phyloP scores from a whole-genome alignment of 2,888 invertebrate genomes.

The Agrotis exclamationis region DNA sequence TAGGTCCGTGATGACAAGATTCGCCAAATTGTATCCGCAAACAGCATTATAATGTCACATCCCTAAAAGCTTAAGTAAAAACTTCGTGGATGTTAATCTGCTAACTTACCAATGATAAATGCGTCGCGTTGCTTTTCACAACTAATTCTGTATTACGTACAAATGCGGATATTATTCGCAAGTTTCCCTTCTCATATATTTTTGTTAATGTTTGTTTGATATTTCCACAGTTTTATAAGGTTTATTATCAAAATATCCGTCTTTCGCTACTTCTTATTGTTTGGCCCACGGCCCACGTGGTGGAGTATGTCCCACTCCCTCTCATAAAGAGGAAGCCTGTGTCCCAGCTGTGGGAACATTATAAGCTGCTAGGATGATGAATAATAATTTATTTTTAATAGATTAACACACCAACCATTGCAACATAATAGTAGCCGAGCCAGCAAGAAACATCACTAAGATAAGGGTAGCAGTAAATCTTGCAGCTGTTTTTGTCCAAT shows the following conservation, averaged over 20 bases:
- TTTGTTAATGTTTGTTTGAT: not conserved
- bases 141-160: constrained; percentile 29
- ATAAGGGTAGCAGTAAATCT: constrained; percentile 50
- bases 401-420: constrained; percentile 7
- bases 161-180: constrained; percentile 14
- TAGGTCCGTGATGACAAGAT: too few species aligned
- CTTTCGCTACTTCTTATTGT: too few species aligned
- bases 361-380: too few species aligned
- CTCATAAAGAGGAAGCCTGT: too few species aligned
- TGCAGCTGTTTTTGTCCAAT: constrained; percentile 48
- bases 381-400: not conserved
- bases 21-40: not conserved
- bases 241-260: too few species aligned
- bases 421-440: not conserved
- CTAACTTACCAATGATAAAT: constrained; percentile 47
- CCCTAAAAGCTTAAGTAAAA: constrained; percentile 43
- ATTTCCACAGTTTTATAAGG: not conserved
- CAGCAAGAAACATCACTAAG: constrained; percentile 41
- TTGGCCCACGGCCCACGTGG: too few species aligned
- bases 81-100: constrained; percentile 40
- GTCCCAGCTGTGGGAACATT: too few species aligned
- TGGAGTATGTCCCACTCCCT: too few species aligned
- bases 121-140: constrained; percentile 26
- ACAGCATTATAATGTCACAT: constrained; percentile 4
- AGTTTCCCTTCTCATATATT: not conserved